These are phyloP conservation scores for Caracal caracal DNA, from an alignment of 2,113 vertebrate genomes.

Conservation along the genomic window DNA sequence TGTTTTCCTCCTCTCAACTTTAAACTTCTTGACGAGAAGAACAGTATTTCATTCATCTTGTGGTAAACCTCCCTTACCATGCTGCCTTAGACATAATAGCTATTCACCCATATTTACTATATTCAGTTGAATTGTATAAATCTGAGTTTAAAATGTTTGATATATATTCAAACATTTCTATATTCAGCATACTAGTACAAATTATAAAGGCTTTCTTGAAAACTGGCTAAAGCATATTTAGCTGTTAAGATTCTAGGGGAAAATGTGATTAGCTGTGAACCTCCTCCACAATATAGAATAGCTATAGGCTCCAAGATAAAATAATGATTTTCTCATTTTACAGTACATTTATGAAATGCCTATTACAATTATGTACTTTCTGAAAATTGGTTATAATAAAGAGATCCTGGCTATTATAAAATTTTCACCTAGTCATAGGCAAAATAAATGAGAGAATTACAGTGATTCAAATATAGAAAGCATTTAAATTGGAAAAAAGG, in stretches of 20 bases:
- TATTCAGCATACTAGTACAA: not conserved
- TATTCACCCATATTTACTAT: not conserved
- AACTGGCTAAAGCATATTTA: conserved; percentile 5
- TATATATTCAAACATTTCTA: not conserved
- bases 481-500: conserved; percentile 24
- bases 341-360: conserved; percentile 51
- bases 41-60: not conserved
- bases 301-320: conserved; percentile 1
- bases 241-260: conserved; percentile 3
- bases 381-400: conserved; percentile 51
- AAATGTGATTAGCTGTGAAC: not conserved
- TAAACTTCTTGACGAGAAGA: not conserved
- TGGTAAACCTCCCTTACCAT: not conserved
- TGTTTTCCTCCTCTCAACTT: not conserved
- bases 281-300: not conserved
- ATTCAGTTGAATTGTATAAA: not conserved
- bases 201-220: not conserved
- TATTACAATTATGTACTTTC: conserved; percentile 10
- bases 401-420: conserved; percentile 44
- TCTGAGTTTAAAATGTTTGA: not conserved
- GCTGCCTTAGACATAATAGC: not conserved
- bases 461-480: not conserved
- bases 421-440: conserved; percentile 42
- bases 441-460: conserved; percentile 56
- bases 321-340: conserved; percentile 48